Conservation (phyloP, 2,888 invertebrate species). For the Standfussiana lucernea region DNA sequence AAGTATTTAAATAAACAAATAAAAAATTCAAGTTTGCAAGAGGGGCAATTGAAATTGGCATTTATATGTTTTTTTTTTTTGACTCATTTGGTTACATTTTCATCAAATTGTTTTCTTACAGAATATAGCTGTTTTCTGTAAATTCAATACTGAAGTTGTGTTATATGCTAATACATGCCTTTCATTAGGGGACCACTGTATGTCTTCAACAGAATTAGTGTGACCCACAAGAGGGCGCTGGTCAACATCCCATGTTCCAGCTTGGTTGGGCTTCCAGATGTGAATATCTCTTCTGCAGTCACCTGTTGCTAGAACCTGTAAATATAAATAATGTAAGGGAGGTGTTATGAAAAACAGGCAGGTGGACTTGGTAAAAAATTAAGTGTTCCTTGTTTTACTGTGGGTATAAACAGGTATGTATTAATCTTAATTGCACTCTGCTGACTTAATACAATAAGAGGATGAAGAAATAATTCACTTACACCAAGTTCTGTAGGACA, state of each 20-base stretch:
- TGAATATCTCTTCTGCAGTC: slow-evolving; percentile 98
- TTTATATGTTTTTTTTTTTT: background rate
- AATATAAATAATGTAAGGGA: background rate
- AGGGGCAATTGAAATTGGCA: background rate
- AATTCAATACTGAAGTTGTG: background rate
- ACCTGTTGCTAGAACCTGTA: slow-evolving; percentile 96
- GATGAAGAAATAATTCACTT: slow-evolving; percentile 68
- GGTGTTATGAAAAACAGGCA: background rate
- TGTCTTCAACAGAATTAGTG: slow-evolving; percentile 98
- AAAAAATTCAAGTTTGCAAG: no score
- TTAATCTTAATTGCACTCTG: background rate
- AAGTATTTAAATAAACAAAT: no score
- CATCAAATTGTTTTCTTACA: background rate
- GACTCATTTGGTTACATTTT: background rate
- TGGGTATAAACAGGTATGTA: background rate
- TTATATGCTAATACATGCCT: slow-evolving; percentile 74
- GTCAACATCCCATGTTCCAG: slow-evolving; percentile 96
- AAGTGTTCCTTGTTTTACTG: background rate
- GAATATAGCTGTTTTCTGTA: background rate
- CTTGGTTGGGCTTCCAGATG: slow-evolving; percentile 96
- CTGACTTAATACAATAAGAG: background rate
- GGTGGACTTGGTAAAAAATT: background rate
- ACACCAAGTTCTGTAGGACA: slow-evolving; percentile 94
- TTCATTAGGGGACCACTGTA: slow-evolving; percentile 99
- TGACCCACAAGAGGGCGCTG: slow-evolving; percentile 97